Evolutionary conservation across 2,888 invertebrate species (phyloP).

Genomic region (Cantharis lateralis): DNA sequence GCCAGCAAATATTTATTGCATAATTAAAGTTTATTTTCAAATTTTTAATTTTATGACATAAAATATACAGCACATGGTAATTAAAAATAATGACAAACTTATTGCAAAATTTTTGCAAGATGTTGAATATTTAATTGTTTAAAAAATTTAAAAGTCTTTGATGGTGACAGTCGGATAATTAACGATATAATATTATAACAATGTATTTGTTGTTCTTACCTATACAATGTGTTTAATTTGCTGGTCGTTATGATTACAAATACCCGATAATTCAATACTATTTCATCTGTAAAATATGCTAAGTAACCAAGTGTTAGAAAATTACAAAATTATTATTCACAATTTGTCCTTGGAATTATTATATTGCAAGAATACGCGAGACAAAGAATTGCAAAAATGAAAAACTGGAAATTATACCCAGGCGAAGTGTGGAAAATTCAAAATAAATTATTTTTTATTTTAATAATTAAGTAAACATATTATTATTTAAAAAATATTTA

Average conservation of each 20-base stretch:
- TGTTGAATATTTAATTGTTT: background rate
- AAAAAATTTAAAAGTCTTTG: background rate
- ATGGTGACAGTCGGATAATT: background rate
- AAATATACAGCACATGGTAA: background rate
- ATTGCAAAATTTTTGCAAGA: background rate
- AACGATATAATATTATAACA: background rate
- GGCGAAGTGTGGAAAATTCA: background rate
- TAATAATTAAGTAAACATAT: too few species aligned
- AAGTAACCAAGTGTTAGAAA: background rate
- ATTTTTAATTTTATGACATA: background rate
- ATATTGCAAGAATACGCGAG: background rate
- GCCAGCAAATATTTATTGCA: background rate
- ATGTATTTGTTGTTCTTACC: background rate
- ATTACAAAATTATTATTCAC: background rate
- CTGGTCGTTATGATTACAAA: background rate
- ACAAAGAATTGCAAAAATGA: background rate
- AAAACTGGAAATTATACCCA: background rate
- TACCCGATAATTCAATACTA: background rate
- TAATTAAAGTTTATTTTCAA: background rate
- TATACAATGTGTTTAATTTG: background rate
- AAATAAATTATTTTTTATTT: background rate
- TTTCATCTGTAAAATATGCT: background rate
- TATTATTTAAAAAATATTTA: too few species aligned
- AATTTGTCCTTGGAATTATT: background rate
- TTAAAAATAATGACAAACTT: background rate